phyloP scores from a whole-genome alignment of 2,888 invertebrate species.

The Marasmarcha lunaedactyla region DNA sequence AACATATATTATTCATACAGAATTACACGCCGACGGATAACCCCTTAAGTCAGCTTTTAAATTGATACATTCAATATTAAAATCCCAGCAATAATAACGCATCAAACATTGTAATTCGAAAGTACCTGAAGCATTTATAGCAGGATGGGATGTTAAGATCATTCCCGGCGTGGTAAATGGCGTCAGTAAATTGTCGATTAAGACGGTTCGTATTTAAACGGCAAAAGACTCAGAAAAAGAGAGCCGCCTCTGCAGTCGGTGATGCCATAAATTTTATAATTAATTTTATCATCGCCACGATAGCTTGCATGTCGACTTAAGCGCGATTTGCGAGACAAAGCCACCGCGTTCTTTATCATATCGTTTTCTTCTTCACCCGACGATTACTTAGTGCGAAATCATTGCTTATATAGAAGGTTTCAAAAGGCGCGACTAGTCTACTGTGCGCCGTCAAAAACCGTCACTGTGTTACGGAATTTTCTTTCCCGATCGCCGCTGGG shows the following conservation, averaged over 20 bases:
- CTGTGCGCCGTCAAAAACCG: slow-evolving; percentile 40
- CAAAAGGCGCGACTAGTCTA: neutral
- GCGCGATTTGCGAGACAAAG: slow-evolving; percentile 54
- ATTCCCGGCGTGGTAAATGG: slow-evolving; percentile 30
- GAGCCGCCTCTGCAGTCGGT: slow-evolving; percentile 26
- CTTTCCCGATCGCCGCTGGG: slow-evolving; percentile 40
- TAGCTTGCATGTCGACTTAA: slow-evolving; percentile 55
- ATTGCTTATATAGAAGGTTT: slow-evolving; percentile 25
- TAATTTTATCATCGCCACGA: slow-evolving; percentile 56
- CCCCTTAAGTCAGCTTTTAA: neutral
- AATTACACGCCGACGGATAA: neutral
- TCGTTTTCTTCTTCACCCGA: too few species aligned
- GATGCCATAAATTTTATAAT: slow-evolving; percentile 54
- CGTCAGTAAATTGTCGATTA: slow-evolving; percentile 51
- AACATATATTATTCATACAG: neutral
- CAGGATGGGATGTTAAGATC: slow-evolving; percentile 27
- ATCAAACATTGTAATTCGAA: slow-evolving; percentile 26
- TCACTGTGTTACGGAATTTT: slow-evolving; percentile 59
- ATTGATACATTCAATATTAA: neutral
- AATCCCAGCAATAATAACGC: neutral
- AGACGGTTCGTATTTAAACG: slow-evolving; percentile 42
- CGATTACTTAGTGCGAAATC: slow-evolving; percentile 39
- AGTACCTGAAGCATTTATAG: slow-evolving; percentile 30
- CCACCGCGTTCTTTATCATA: slow-evolving; percentile 41
- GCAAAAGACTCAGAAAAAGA: slow-evolving; percentile 36